Percentiles rank a stretch among this genome's conserved stretches.
These are phyloP conservation scores for Hemicentrotus pulcherrimus DNA, from an alignment of 35 echinoderm and acorn worm genomes.

Conservation along the genomic window DNA sequence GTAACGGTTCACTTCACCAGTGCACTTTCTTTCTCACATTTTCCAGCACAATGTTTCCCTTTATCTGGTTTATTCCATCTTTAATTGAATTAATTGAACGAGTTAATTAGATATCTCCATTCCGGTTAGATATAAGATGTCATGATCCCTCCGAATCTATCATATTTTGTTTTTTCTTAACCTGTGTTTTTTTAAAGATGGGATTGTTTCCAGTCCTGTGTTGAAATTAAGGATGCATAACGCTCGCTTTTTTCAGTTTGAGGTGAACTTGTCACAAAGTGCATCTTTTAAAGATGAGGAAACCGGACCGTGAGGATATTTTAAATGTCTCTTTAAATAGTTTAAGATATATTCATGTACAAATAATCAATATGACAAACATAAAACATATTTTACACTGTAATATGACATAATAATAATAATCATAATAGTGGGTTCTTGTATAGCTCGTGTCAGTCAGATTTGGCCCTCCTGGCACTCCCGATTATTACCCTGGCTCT, in stretches of 20 bases:
- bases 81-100: slow-evolving; percentile 14
- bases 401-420: too few species aligned
- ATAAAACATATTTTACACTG: too few species aligned
- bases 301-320: too few species aligned
- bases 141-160: not conserved
- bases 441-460: too few species aligned
- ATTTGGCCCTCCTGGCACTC: too few species aligned
- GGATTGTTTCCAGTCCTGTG: not conserved
- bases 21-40: not conserved
- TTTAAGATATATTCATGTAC: too few species aligned
- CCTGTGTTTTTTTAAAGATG: not conserved
- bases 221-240: not conserved
- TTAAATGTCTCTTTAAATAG: too few species aligned
- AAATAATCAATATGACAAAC: too few species aligned
- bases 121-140: not conserved
- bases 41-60: not conserved
- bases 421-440: too few species aligned
- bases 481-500: too few species aligned
- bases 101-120: slow-evolving; percentile 14
- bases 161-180: not conserved
- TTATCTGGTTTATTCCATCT: not conserved
- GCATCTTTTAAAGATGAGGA: not conserved
- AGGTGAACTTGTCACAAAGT: not conserved
- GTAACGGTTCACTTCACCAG: not conserved
- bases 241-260: not conserved